Conservation (phyloP, 1,140 invertebrate species). For the Phthorimaea operculella region DNA sequence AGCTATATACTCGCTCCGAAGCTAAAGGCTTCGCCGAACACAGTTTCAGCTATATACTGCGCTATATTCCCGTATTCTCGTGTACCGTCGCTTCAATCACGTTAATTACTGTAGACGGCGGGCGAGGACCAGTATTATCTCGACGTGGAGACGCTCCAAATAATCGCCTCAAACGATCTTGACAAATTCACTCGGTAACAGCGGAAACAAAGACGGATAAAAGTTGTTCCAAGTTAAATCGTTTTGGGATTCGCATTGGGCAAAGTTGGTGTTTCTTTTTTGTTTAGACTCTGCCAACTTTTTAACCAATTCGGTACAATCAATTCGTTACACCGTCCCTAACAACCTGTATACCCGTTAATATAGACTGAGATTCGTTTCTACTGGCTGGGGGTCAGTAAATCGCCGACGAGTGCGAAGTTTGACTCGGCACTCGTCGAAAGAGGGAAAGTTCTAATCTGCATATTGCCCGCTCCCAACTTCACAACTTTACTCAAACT, state of each 20-base stretch:
- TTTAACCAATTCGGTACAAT: too few relatives aligned
- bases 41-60: slow-evolving; percentile 12
- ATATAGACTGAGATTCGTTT: slow-evolving; percentile 12
- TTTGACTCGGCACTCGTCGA: slow-evolving; percentile 33
- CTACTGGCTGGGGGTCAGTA: slow-evolving; percentile 47
- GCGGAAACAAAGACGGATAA: slow-evolving; percentile 1
- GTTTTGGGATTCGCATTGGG: too few relatives aligned
- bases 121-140: slow-evolving; percentile 5
- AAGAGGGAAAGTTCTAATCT: slow-evolving; percentile 62
- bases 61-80: background rate
- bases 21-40: slow-evolving; percentile 27
- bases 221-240: background rate
- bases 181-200: background rate
- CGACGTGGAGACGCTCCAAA: slow-evolving; percentile 5
- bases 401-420: slow-evolving; percentile 65
- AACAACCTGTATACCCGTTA: too few relatives aligned
- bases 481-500: slow-evolving; percentile 28
- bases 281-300: too few relatives aligned
- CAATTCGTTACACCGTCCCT: too few relatives aligned
- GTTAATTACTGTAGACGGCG: slow-evolving; percentile 43
- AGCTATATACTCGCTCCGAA: slow-evolving; percentile 41
- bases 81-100: slow-evolving; percentile 33
- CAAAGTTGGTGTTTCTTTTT: too few relatives aligned
- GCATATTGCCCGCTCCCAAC: slow-evolving; percentile 43
- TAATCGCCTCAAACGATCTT: slow-evolving; percentile 1